Base-by-base conservation (phyloP, 1,140 invertebrate species). In the Apis dorsata region DNA sequence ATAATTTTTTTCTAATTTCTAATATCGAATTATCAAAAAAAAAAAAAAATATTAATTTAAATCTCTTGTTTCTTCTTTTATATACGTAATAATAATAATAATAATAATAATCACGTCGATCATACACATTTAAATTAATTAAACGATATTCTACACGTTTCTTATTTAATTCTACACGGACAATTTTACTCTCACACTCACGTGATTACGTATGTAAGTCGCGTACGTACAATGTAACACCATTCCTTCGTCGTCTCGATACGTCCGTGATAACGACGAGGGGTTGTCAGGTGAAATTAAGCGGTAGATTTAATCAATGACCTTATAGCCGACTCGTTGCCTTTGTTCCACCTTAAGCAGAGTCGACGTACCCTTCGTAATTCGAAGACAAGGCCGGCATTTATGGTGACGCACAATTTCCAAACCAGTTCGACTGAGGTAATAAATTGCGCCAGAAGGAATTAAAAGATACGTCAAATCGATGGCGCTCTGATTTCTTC, bases 241-340 rank as follows among this genome's bases (percentile, higher is more conserved):
- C 12, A 44, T 71, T 71, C 55, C 44, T 24, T 2, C 11, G 28
- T 2, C 11, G 28, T 21, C 24, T 57, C 55, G 68, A 53, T 57
- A 24, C 53, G 68, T 60, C 71, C 53, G 53, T 15, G 4, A 57
- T 81, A 86, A 85, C 4, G 5, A 7, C 4, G 34, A 44, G 70
- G 77, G 69, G 12, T 85, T 63, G 53, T 66, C 66, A 53, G 13
- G 15, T n/a, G 24, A 72, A 55, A 65, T 78, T 78, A 85, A 86
- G 68, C 63, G 74, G 12, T 78, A 78, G 73, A 85, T 86, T 82
- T 85, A 85, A 85, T 85, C 74, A 82, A 74, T 78, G 59, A 82
- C 57, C 34, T 57, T 69, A 51, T 44, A 13, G 17, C 12, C 78
- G 55, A 34, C 68, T 55, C 10, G 65, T 49, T 53, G 17, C 44